Percentiles rank a stretch among this genome's conserved stretches.
Conservation (phyloP, 2,113 vertebrate genomes). For the Reinhardtius hippoglossoides region DNA sequence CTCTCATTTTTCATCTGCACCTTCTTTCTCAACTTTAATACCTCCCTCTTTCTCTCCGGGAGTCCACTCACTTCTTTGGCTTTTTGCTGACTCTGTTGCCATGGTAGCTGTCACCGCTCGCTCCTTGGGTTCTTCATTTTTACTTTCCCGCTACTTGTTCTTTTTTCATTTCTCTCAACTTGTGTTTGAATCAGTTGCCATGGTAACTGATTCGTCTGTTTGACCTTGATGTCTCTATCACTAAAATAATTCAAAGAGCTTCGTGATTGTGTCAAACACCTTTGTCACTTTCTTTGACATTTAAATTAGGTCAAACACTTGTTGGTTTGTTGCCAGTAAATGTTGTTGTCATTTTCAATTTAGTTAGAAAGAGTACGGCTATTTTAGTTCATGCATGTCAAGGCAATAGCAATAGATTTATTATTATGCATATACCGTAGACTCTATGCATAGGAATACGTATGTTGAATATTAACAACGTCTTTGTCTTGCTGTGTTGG, state of each 20-base stretch:
- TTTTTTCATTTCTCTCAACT: constrained; percentile 30
- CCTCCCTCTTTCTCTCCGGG: neutral
- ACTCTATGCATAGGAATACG: neutral
- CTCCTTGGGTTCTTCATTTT: constrained; percentile 24
- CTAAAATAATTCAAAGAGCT: no score
- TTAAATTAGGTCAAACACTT: no score
- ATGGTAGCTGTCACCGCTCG: constrained; percentile 50
- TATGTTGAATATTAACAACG: neutral
- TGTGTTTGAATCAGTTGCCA: constrained; percentile 48
- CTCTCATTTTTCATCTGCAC: constrained; percentile 10
- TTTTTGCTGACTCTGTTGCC: constrained; percentile 63
- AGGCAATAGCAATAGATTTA: neutral
- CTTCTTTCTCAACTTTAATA: constrained; percentile 20
- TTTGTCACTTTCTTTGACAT: no score
- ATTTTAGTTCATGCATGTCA: neutral
- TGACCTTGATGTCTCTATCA: neutral
- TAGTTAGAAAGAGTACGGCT: neutral
- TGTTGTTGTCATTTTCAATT: neutral
- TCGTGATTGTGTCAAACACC: no score
- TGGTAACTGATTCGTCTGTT: constrained; percentile 37
- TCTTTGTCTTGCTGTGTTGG: neutral
- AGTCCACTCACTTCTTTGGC: constrained; percentile 24
- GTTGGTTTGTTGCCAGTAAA: neutral
- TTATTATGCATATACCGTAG: neutral
- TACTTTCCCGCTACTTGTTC: neutral